Percentiles rank a stretch among this genome's conserved stretches.
Evolutionary conservation across 2,113 vertebrate genomes (phyloP).

Genomic region (Corynorhinus townsendii): DNA sequence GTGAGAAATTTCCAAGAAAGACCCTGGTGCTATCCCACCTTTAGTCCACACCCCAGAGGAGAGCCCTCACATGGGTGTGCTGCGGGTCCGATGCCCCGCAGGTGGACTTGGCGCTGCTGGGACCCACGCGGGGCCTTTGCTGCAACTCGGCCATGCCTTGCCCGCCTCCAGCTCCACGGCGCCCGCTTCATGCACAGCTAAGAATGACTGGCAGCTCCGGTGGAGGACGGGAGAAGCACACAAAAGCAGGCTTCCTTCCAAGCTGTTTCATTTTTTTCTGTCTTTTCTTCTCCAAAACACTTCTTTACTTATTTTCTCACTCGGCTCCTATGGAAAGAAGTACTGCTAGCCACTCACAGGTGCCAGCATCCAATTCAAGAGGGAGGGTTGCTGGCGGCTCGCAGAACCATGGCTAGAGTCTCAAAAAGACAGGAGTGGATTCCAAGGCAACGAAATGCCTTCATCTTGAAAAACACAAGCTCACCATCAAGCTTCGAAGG

Average conservation of each 20-base stretch:
- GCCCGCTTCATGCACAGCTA: neutral
- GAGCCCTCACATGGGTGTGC: neutral
- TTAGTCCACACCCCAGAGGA: conserved; percentile 26
- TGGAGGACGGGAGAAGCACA: neutral
- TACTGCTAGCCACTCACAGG: conserved; percentile 43
- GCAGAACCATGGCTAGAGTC: conserved; percentile 22
- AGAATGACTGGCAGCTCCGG: neutral
- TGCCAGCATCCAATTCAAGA: conserved; percentile 1
- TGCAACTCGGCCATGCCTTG: neutral
- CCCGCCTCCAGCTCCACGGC: neutral
- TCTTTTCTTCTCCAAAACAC: conserved; percentile 28
- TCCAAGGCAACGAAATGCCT: conserved; percentile 67
- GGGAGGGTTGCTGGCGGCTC: conserved; percentile 47
- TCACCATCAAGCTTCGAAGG: conserved; percentile 57
- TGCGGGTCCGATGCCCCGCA: too few relatives aligned
- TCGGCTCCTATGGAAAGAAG: conserved; percentile 58
- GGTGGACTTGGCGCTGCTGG: neutral
- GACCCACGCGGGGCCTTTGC: neutral
- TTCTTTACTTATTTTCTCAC: conserved; percentile 57
- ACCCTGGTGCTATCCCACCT: neutral
- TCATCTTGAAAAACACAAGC: conserved; percentile 71
- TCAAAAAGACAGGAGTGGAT: conserved; percentile 36
- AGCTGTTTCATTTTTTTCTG: conserved; percentile 22
- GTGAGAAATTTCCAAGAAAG: conserved; percentile 29
- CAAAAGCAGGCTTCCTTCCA: neutral